phyloP scores from a whole-genome alignment of 2,113 vertebrate genomes.

The Carettochelys insculpta region DNA sequence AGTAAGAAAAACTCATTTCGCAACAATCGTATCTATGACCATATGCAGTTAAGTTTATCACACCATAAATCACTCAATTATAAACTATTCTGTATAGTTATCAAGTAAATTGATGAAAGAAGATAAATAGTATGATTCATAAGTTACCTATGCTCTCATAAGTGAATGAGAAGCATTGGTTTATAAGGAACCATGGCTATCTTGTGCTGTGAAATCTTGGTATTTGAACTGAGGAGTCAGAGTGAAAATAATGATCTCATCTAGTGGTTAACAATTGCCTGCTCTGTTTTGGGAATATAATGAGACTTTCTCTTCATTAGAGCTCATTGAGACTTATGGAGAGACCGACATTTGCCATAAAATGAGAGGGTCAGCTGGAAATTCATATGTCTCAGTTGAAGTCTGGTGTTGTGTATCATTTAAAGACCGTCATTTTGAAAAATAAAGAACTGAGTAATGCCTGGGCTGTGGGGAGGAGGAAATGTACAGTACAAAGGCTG shows the following conservation, averaged over 20 bases:
- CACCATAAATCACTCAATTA: constrained; percentile 10
- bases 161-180: constrained; percentile 15
- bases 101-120: constrained; percentile 47
- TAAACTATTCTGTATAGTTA: constrained; percentile 29
- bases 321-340: constrained; percentile 33
- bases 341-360: constrained; percentile 39
- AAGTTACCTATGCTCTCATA: constrained; percentile 29
- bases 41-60: constrained; percentile 23
- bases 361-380: constrained; percentile 12
- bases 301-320: constrained; percentile 44
- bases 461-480: constrained; percentile 11
- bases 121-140: constrained; percentile 49
- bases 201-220: neutral
- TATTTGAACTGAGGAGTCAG: neutral
- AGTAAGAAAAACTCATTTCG: constrained; percentile 8
- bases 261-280: constrained; percentile 41
- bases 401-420: constrained; percentile 23
- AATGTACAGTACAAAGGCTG: constrained; percentile 43
- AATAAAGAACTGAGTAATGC: neutral
- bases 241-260: constrained; percentile 56
- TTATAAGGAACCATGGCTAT: constrained; percentile 25
- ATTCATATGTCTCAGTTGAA: neutral
- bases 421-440: constrained; percentile 38
- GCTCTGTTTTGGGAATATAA: constrained; percentile 51
- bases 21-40: neutral